A percentile compares a stretch with the other conserved stretches of the same genome.
These are phyloP conservation scores for Microtus montanus DNA, from an alignment of 2,113 vertebrate genomes.

Conservation along the genomic window DNA sequence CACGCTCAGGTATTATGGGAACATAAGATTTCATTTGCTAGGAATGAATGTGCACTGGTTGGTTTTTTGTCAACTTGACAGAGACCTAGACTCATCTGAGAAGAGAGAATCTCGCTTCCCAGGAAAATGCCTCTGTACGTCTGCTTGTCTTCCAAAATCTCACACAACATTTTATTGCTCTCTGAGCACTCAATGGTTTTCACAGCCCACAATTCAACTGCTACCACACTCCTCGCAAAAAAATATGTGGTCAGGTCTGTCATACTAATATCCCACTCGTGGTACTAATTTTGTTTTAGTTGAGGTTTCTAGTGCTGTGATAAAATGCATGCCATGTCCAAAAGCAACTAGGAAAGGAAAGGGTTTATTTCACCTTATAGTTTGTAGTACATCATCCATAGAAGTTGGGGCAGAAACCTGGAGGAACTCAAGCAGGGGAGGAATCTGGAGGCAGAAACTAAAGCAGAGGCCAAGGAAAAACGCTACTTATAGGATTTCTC, in stretches of 20 bases:
- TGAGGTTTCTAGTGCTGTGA: not conserved
- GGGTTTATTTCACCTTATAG: not conserved
- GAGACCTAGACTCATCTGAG: not conserved
- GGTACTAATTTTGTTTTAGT: not conserved
- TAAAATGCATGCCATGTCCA: not conserved
- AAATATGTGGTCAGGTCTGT: not conserved
- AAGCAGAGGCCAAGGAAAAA: not conserved
- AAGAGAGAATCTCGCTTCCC: not conserved
- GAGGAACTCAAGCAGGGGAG: not conserved
- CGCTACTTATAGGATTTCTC: not conserved
- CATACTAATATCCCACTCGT: not conserved
- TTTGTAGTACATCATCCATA: not conserved
- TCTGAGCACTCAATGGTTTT: not conserved
- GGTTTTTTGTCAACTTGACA: not conserved
- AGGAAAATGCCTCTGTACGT: not conserved
- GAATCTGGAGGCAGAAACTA: not conserved
- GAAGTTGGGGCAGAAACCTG: not conserved
- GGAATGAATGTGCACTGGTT: not conserved
- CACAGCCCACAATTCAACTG: not conserved
- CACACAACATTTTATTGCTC: not conserved
- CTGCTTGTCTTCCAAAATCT: not conserved
- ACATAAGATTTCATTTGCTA: not conserved
- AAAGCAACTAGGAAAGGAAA: not conserved
- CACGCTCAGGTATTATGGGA: not conserved
- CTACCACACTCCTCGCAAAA: not conserved